phyloP scores from a whole-genome alignment of 2,113 vertebrate species.

The Eleginops maclovinus region DNA sequence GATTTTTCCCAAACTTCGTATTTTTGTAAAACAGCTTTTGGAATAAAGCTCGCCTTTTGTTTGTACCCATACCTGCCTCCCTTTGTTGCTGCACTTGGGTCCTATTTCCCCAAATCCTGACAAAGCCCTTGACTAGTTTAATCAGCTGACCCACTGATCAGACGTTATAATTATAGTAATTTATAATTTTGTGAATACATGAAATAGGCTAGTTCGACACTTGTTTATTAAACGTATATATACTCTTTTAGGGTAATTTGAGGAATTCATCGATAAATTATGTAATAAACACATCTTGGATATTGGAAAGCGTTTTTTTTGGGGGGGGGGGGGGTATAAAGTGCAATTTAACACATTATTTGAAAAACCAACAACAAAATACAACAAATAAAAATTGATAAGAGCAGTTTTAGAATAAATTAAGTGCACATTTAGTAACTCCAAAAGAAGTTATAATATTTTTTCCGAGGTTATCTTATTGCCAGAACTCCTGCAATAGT shows the following conservation, averaged over 20 bases:
- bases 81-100: too few relatives aligned
- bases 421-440: too few relatives aligned
- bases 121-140: background rate
- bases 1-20: too few relatives aligned
- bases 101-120: too few relatives aligned
- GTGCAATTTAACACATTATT: background rate
- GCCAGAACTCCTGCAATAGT: background rate
- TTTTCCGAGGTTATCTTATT: background rate
- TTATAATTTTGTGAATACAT: constrained; percentile 3
- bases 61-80: too few relatives aligned
- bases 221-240: too few relatives aligned
- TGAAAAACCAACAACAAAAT: background rate
- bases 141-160: constrained; percentile 2
- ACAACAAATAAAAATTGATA: too few relatives aligned
- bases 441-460: background rate
- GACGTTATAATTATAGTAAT: too few relatives aligned
- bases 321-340: too few relatives aligned
- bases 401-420: background rate
- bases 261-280: constrained; percentile 19
- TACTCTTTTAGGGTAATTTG: constrained; percentile 22
- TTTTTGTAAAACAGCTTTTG: too few relatives aligned
- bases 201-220: background rate
- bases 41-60: too few relatives aligned
- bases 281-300: constrained; percentile 14
- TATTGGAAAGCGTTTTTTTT: too few relatives aligned